Base-by-base conservation (phyloP, 2,797 vertebrate genomes). In the Setipinna tenuifilis region DNA sequence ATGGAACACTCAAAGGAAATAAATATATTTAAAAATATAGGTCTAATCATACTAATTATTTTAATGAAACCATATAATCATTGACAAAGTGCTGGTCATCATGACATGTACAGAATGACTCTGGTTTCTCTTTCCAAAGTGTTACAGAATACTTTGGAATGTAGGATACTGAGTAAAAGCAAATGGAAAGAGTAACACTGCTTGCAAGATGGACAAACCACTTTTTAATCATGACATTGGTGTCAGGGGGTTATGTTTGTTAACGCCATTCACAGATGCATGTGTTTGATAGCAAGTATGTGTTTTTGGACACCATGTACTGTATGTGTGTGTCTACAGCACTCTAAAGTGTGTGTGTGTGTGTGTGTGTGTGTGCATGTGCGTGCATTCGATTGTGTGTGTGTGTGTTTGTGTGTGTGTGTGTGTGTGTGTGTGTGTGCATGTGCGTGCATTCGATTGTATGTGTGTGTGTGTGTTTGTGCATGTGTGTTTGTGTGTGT, bases 401-500 rank as follows among this genome's bases (percentile, higher is more conserved):
- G n/a, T 23, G 41, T 83, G 35, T 48, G 83, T 83, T 41, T 68
- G 44, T 75, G 16, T 10, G 16, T 65, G n/a, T 23, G 14, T 35
- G n/a, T 80, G n/a, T 41, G 35, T 48, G 50, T 54, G 50, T 54
- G 50, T 14, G 6, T 14, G 50, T 6, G 6, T 54, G 50, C 50
- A 54, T 9, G 6, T 68, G 23, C 21, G 23, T 28, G 4, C 71
- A 31, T 71, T 6, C 3, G 23, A 25, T 9, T 65, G 23, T 28
- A 2, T 31, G 28, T 35, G 16, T 6, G 44, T 84, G 44, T 82
- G 44, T 21, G 48, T 61, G 25, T 21, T 25, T 61, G 44, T 46
- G 16, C 19, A 14, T 83, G 44, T 75, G 35, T 85, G 54, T 62
- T 75, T 85, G 19, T 46, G 17, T 82, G 31, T 50, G 57, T 21